phyloP scores from a whole-genome alignment of 2,113 vertebrate genomes.

The Mesocricetus auratus region DNA sequence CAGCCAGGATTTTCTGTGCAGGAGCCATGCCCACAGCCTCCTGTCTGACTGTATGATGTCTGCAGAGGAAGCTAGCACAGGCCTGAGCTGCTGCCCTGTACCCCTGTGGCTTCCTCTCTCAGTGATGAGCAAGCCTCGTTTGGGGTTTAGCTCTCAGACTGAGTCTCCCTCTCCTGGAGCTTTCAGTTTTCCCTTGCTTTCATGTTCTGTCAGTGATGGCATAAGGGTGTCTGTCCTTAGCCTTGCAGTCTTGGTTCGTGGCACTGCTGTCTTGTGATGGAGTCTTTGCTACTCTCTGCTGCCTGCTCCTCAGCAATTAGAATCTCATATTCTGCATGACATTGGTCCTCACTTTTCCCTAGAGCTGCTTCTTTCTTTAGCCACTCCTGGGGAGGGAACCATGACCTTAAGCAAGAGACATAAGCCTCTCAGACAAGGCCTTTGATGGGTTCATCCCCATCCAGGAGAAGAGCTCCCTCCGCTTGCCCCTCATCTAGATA shows the following conservation, averaged over 20 bases:
- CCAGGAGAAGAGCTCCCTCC: background rate
- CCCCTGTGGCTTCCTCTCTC: background rate
- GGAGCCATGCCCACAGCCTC: background rate
- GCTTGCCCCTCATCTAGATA: no score
- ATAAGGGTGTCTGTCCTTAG: fast-evolving
- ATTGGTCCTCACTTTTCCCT: background rate
- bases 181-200: background rate
- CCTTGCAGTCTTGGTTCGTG: background rate
- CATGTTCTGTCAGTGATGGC: background rate
- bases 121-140: background rate
- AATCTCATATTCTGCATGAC: background rate
- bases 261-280: background rate
- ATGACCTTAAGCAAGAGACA: background rate
- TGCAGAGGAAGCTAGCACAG: background rate
- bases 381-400: background rate
- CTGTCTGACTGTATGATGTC: background rate
- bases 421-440: background rate
- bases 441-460: background rate
- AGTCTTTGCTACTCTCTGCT: background rate
- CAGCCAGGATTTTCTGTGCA: background rate
- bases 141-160: background rate
- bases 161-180: background rate
- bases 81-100: background rate
- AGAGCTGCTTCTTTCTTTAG: background rate
- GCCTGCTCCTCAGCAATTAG: background rate